phyloP scores from a whole-genome alignment of 2,797 vertebrate genomes.

The Telmatherina bonti region DNA sequence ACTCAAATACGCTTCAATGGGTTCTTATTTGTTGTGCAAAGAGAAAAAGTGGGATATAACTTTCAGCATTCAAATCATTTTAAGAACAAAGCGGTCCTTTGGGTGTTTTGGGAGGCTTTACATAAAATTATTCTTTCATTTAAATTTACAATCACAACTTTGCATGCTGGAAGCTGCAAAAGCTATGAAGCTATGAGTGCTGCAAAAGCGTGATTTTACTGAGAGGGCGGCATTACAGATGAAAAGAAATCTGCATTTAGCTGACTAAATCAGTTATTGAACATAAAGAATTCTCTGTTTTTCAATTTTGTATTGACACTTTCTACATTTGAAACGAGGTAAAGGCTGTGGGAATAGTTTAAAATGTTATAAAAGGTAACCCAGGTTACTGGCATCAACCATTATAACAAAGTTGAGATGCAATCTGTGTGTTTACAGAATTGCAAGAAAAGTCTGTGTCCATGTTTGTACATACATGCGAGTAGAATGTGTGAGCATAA shows the following conservation, averaged over 20 bases:
- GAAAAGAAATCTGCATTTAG: constrained; percentile 14
- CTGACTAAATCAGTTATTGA: constrained; percentile 12
- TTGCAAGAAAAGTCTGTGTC: neutral
- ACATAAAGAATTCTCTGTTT: constrained; percentile 3
- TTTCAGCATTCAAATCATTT: constrained; percentile 37
- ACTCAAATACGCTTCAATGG: constrained; percentile 36
- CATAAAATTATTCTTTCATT: constrained; percentile 58
- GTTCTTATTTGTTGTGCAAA: constrained; percentile 33
- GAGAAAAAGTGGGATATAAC: constrained; percentile 35
- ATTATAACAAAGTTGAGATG: constrained; percentile 2
- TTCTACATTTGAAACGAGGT: constrained; percentile 11
- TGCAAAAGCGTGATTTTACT: constrained; percentile 17
- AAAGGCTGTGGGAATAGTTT: constrained; percentile 8
- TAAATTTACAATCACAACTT: constrained; percentile 37
- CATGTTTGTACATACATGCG: neutral
- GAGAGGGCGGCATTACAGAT: constrained; percentile 3
- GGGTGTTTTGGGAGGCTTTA: constrained; percentile 44
- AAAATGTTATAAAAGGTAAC: constrained; percentile 9
- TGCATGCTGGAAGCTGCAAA: constrained; percentile 36
- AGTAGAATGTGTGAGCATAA: neutral
- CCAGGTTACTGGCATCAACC: constrained; percentile 18
- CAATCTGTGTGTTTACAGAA: constrained; percentile 7
- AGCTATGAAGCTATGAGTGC: constrained; percentile 14
- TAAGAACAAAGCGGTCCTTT: constrained; percentile 39
- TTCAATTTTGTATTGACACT: constrained; percentile 13